Base-by-base conservation (phyloP, 2,797 vertebrate genomes). In the Smutsia gigantea region DNA sequence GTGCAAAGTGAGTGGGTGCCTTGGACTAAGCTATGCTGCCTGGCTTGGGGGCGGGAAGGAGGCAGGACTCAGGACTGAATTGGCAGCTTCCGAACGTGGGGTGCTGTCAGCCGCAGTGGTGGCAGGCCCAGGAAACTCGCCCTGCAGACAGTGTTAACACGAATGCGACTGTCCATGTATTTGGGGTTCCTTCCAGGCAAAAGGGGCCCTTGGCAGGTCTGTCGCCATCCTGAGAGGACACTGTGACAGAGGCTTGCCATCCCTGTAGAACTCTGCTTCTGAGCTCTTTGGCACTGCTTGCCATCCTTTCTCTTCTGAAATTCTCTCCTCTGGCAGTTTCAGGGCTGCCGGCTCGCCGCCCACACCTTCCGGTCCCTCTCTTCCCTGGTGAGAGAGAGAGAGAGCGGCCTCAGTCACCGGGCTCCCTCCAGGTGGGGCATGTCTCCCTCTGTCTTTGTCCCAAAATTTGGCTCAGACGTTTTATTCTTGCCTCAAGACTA, bases 111-210 rank as follows among this genome's bases (percentile, higher is more conserved):
- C 46, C 46, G 46, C 46, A 46, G 46, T 46, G 46, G 46, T 46
- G 46, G 46, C 46, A 11, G 46, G 10, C 71, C 71, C 71, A 37
- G 42, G 19, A 7, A 37, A n/a, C 25, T 57, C 51, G 86, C 31
- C 64, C 37, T 10, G 18, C 5, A 0, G 25, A 7, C 25, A 1
- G 46, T 21, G 11, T 27, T 49, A 13, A 13, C 27, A 29, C 6
- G 15, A 42, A 21, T 0, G 1, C 18, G 29, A 1, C 51, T 71
- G 31, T 17, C 83, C 13, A 4, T 1, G 4, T 49, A 46, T 19
- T 10, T 5, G 71, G 53, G 55, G 88, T 15, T 64, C 7, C 31
- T 34, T 85, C 64, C 49, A 18, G 27, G 49, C 1, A 4, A 25
- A n/a, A 31, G 53, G 37, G 34, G 55, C 63, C 55, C 8, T 25